These are phyloP conservation scores for Philhelius pedissequus DNA, from an alignment of 2,888 invertebrate genomes.

Conservation along the genomic window DNA sequence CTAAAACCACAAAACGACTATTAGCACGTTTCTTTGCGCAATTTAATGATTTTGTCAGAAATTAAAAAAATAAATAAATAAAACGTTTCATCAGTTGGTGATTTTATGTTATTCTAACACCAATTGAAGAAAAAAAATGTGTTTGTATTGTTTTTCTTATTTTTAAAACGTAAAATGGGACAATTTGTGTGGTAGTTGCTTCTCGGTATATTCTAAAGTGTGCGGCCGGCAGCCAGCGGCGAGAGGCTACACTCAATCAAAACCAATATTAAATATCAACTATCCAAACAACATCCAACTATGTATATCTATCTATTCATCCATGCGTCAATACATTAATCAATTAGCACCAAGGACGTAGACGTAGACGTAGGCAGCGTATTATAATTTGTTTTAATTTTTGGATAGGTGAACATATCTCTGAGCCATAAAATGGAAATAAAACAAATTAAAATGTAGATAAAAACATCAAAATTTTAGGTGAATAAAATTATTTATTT, in stretches of 20 bases:
- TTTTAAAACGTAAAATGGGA: constrained; percentile 42
- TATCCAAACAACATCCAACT: not conserved
- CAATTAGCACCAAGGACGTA: not conserved
- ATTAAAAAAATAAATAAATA: not conserved
- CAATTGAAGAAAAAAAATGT: not conserved
- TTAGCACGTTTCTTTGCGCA: constrained; percentile 1
- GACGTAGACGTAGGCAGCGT: not conserved
- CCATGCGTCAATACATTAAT: constrained; percentile 10
- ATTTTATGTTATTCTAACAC: constrained; percentile 3
- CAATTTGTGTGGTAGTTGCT: constrained; percentile 14
- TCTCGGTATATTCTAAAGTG: not conserved
- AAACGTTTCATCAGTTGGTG: constrained; percentile 8
- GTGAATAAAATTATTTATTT: not conserved
- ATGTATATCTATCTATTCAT: constrained; percentile 1
- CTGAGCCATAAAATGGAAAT: not conserved
- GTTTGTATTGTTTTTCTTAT: not conserved
- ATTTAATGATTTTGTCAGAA: constrained; percentile 7
- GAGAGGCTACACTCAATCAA: not conserved
- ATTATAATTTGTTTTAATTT: not conserved
- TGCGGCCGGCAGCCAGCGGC: not conserved
- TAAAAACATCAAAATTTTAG: not conserved
- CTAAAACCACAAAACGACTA: constrained; percentile 20
- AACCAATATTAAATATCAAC: constrained; percentile 24
- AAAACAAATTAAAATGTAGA: not conserved
- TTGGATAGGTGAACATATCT: not conserved